These are phyloP conservation scores for Phengaris arion DNA, from an alignment of 2,888 invertebrate genomes.

Conservation along the genomic window DNA sequence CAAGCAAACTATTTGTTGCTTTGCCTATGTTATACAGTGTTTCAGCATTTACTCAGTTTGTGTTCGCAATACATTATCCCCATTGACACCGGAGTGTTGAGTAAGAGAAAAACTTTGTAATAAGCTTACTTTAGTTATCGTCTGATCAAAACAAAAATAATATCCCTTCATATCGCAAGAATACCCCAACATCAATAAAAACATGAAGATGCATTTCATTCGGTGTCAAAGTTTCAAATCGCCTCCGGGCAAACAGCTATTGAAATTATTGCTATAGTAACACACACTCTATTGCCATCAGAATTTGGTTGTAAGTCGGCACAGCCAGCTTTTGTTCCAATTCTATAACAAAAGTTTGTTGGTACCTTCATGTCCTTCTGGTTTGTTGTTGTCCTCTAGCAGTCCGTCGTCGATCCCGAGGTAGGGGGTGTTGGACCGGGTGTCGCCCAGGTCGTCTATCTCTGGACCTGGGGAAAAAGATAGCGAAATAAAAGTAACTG, in stretches of 20 bases:
- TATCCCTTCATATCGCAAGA: conserved; percentile 21
- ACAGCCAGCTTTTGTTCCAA: no score
- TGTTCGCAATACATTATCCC: neutral
- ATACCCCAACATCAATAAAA: conserved; percentile 11
- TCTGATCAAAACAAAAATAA: conserved; percentile 21
- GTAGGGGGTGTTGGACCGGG: conserved; percentile 56
- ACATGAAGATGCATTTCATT: conserved; percentile 9
- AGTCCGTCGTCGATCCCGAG: conserved; percentile 85
- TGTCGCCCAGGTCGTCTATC: conserved; percentile 75
- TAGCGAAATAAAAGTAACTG: neutral
- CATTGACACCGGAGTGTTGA: neutral
- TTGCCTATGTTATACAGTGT: no score
- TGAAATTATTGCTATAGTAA: conserved; percentile 31
- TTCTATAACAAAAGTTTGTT: no score
- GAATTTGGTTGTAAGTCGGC: conserved; percentile 32
- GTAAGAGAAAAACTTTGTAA: conserved; percentile 9
- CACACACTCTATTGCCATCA: conserved; percentile 28
- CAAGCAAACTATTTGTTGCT: no score
- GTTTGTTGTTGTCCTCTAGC: conserved; percentile 52
- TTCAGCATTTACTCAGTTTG: neutral
- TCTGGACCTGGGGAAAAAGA: conserved; percentile 65
- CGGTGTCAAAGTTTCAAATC: conserved; percentile 41
- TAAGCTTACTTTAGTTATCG: neutral
- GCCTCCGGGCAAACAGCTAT: conserved; percentile 39
- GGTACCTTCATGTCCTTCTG: conserved; percentile 44